These are phyloP conservation scores for Oxygymnocypris stewartii DNA, from an alignment of 2,113 vertebrate species.

Conservation along the genomic window DNA sequence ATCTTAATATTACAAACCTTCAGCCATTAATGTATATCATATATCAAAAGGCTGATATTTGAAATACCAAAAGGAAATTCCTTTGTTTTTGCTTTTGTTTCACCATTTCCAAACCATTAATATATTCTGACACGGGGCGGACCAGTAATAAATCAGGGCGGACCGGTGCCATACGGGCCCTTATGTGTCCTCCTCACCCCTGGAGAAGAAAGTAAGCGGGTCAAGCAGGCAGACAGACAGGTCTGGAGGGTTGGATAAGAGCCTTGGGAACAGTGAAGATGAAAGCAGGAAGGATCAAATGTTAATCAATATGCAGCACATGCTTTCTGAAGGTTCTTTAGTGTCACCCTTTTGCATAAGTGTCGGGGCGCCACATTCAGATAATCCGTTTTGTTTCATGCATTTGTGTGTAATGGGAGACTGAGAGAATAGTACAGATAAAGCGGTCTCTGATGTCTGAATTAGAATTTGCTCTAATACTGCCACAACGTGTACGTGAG, in stretches of 20 bases:
- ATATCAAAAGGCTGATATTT: background rate
- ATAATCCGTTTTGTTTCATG: constrained; percentile 36
- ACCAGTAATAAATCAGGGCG: constrained; percentile 9
- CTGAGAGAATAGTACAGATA: constrained; percentile 25
- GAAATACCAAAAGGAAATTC: background rate
- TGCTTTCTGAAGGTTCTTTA: constrained; percentile 43
- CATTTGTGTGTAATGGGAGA: constrained; percentile 44
- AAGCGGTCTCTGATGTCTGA: constrained; percentile 36
- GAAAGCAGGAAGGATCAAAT: constrained; percentile 46
- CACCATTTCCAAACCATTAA: background rate
- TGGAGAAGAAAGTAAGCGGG: background rate
- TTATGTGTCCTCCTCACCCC: background rate
- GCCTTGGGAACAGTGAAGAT: constrained; percentile 16
- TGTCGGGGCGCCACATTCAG: constrained; percentile 38
- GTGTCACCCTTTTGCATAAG: constrained; percentile 39
- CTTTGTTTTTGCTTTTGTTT: background rate
- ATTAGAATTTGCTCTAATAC: constrained; percentile 42
- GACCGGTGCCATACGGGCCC: background rate
- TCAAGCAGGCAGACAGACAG: constrained; percentile 28
- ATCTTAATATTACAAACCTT: too few relatives aligned
- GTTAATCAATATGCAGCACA: constrained; percentile 45
- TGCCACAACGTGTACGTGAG: background rate
- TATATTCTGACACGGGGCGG: constrained; percentile 3
- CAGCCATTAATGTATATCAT: too few relatives aligned
- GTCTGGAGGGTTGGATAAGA: constrained; percentile 37